Conservation (phyloP, 37 sponge, comb jelly and placozoan species). For the Chondrosia reniformis region DNA sequence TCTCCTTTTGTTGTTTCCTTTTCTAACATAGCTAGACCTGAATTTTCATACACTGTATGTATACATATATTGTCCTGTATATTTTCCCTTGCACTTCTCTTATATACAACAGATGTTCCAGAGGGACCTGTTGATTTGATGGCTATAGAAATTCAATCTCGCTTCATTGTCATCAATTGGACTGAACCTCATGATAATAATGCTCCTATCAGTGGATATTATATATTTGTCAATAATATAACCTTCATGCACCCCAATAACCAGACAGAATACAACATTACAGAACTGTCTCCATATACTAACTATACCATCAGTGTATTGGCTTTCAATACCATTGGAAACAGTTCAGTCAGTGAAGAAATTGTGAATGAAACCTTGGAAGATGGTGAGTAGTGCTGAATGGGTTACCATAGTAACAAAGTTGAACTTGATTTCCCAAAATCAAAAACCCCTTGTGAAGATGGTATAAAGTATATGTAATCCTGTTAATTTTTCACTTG, state of each 20-base stretch:
- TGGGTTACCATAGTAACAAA: too few relatives aligned
- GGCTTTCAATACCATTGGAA: constrained; percentile 38
- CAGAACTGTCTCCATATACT: constrained; percentile 27
- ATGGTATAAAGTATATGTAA: not conserved
- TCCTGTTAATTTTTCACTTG: not conserved
- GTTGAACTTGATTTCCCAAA: too few relatives aligned
- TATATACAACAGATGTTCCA: constrained; percentile 33
- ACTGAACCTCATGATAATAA: constrained; percentile 63
- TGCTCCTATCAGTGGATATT: constrained; percentile 48
- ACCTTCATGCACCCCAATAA: too few relatives aligned
- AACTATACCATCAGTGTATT: constrained; percentile 28
- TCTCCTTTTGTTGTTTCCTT: too few relatives aligned
- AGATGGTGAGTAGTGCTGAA: not conserved
- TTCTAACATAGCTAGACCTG: not conserved
- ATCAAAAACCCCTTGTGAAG: too few relatives aligned
- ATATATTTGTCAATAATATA: not conserved
- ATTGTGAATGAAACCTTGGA: not conserved
- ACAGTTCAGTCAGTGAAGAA: constrained; percentile 33
- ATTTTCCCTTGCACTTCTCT: not conserved
- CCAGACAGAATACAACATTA: too few relatives aligned
- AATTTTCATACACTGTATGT: too few relatives aligned
- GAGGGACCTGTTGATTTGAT: constrained; percentile 29
- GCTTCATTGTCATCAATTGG: constrained; percentile 24
- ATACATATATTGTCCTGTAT: not conserved
- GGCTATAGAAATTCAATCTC: constrained; percentile 21